A percentile compares a stretch with the other conserved stretches of the same genome.
Conservation (phyloP, 2,888 invertebrate genomes). For the Dascillus cervinus region DNA sequence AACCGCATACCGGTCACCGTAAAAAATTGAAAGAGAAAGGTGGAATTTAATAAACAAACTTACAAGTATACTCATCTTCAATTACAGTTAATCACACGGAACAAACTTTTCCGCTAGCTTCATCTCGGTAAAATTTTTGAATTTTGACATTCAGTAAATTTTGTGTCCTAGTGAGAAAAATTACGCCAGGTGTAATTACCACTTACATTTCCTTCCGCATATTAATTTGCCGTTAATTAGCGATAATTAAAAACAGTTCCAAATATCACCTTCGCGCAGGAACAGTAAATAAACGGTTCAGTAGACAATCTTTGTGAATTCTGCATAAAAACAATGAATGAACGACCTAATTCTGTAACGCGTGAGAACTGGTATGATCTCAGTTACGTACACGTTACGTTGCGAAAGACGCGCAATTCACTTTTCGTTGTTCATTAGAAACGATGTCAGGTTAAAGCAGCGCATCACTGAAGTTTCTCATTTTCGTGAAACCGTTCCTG, state of each 20-base stretch:
- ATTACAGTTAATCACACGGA: too few species aligned
- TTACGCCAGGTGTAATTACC: too few species aligned
- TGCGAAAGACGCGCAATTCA: conserved; percentile 10
- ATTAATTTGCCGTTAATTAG: conserved; percentile 2
- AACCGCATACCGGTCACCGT: too few species aligned
- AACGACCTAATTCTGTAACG: conserved; percentile 19
- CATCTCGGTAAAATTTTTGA: too few species aligned
- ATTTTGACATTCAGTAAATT: too few species aligned
- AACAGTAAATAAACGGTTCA: conserved; percentile 5
- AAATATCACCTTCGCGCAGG: conserved; percentile 4
- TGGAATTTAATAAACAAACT: too few species aligned
- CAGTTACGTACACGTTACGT: conserved; percentile 9
- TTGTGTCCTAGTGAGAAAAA: too few species aligned
- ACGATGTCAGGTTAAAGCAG: conserved; percentile 6
- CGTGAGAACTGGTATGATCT: conserved; percentile 14
- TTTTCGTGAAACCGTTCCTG: too few species aligned
- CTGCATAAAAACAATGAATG: conserved; percentile 15
- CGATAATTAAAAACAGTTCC: conserved; percentile 2
- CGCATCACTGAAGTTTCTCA: conserved; percentile 2
- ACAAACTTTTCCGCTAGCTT: too few species aligned
- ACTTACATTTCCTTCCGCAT: conserved; percentile 7
- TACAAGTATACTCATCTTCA: too few species aligned
- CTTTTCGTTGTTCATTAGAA: conserved; percentile 7
- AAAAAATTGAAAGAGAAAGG: too few species aligned
- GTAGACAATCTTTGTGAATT: conserved; percentile 2